These are phyloP conservation scores for Poeciliopsis prolifica DNA, from an alignment of 2,113 vertebrate species.

Conservation along the genomic window DNA sequence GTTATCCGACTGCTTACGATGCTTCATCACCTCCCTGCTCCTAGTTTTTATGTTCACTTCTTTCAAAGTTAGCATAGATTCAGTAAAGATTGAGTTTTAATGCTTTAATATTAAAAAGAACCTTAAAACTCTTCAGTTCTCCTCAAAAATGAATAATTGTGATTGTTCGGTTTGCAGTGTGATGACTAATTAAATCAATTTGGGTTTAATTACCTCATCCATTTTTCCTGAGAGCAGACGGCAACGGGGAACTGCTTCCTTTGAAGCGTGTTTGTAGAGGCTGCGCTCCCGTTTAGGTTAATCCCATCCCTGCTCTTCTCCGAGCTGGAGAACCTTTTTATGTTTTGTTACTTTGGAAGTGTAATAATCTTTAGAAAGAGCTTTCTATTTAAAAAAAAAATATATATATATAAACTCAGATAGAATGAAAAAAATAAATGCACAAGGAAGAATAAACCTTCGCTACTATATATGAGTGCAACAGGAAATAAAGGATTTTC, in stretches of 20 bases:
- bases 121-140: background rate
- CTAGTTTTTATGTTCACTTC: background rate
- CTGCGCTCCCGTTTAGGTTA: background rate
- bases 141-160: background rate
- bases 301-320: background rate
- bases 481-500: no score
- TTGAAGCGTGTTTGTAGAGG: background rate
- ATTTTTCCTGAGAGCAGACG: background rate
- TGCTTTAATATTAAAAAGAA: background rate
- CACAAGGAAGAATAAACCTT: no score
- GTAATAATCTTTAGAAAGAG: no score
- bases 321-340: background rate
- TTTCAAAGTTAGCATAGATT: background rate
- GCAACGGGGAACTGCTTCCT: background rate
- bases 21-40: background rate
- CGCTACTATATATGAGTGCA: no score
- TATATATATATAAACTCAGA: no score
- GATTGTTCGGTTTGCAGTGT: background rate
- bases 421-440: no score
- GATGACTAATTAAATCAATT: background rate
- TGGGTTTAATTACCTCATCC: slow-evolving; percentile 1
- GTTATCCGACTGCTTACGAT: background rate
- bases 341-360: background rate
- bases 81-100: background rate
- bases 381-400: no score